Conservation (phyloP, 1,140 invertebrate genomes). For the Orius insidiosus region DNA sequence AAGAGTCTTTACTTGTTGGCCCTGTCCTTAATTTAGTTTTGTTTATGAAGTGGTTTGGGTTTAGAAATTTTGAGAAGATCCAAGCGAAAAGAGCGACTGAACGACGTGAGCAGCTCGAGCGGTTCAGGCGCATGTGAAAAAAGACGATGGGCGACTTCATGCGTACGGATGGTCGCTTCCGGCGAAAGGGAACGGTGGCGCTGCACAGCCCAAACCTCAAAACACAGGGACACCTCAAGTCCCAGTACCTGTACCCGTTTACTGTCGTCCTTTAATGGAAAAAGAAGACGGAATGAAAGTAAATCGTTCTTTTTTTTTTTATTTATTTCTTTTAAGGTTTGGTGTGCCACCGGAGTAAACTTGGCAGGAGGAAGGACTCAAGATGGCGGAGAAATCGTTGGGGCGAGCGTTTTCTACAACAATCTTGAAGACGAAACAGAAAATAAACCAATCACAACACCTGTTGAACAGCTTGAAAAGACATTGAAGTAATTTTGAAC, state of each 20-base stretch:
- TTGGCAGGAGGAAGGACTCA: constrained; percentile 72
- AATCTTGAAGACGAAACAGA: constrained; percentile 28
- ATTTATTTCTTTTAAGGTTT: too few species aligned
- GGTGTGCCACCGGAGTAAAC: constrained; percentile 90
- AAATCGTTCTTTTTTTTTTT: too few species aligned
- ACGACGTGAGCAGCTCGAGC: constrained; percentile 73
- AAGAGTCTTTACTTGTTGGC: constrained; percentile 1
- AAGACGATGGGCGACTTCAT: constrained; percentile 82
- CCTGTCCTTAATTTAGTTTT: not conserved
- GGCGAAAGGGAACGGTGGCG: constrained; percentile 32
- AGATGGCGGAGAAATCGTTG: constrained; percentile 77
- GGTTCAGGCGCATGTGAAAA: constrained; percentile 82
- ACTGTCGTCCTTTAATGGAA: constrained; percentile 83
- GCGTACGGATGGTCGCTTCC: constrained; percentile 98
- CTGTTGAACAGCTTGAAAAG: constrained; percentile 54
- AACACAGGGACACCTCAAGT: constrained; percentile 41
- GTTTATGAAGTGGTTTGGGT: not conserved
- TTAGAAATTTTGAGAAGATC: constrained; percentile 33
- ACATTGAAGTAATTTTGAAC: constrained; percentile 37
- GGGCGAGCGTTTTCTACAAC: constrained; percentile 50
- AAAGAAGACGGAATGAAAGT: constrained; percentile 86
- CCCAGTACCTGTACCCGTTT: constrained; percentile 90
- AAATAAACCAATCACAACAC: constrained; percentile 1
- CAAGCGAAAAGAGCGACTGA: constrained; percentile 54
- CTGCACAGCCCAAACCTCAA: constrained; percentile 17